phyloP scores from a whole-genome alignment of 2,888 invertebrate species.

The Andrena chrysosceles region DNA sequence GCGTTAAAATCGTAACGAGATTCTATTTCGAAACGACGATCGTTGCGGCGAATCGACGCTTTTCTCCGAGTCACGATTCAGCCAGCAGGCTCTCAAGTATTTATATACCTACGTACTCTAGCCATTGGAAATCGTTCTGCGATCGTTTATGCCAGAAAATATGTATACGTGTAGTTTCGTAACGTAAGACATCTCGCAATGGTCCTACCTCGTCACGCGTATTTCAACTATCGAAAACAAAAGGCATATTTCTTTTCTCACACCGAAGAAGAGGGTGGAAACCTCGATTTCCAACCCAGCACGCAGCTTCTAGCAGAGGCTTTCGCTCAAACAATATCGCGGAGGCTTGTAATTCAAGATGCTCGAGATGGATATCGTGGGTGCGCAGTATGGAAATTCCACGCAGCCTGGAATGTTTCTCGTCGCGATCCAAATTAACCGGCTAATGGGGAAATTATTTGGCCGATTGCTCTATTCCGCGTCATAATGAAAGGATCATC shows the following conservation, averaged over 20 bases:
- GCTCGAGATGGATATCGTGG: conserved; percentile 1
- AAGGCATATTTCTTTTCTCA: not conserved
- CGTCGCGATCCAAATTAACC: conserved; percentile 52
- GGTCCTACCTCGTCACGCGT: no score
- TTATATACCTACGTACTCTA: not conserved
- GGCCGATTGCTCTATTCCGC: conserved; percentile 35
- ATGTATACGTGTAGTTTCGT: not conserved
- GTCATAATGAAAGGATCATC: conserved; percentile 60
- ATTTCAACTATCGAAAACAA: not conserved
- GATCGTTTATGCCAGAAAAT: no score
- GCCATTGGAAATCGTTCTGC: not conserved
- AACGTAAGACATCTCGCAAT: not conserved
- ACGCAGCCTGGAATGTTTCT: conserved; percentile 33
- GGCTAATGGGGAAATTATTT: conserved; percentile 59
- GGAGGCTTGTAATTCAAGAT: conserved; percentile 6
- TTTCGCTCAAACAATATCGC: conserved; percentile 32
- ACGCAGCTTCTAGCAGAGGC: not conserved
- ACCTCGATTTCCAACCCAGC: not conserved
- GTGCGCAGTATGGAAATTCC: conserved; percentile 36
- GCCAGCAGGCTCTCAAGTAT: no score
- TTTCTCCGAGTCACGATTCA: not conserved
- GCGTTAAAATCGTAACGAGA: conserved; percentile 51
- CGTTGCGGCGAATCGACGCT: conserved; percentile 9
- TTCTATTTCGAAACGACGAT: conserved; percentile 30
- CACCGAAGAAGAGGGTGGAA: not conserved